Evolutionary conservation across 2,888 invertebrate species (phyloP), one percentile per base, ranked within the genome.

Genomic region (Sepioteuthis lessoniana): DNA sequence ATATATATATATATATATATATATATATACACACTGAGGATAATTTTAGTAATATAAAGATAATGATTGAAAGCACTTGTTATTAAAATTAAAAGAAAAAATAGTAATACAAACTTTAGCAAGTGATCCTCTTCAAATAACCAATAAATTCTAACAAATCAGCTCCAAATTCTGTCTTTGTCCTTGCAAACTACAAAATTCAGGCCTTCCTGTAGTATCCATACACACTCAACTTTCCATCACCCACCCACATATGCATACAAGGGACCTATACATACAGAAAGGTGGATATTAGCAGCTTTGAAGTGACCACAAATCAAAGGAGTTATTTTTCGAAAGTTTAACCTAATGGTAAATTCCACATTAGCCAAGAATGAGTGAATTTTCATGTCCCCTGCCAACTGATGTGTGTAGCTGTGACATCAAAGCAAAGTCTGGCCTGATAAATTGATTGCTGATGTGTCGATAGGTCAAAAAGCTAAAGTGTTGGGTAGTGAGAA

Each of bases 231-330:
- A 55, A 21, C 28, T 55, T 55, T 25, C 7, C 42, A 3, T 25
- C 21, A 5, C 55, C 25, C 55, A 10, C n/a, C 31, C 25, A n/a
- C 28, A 76, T 28, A 31, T 76, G 28, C n/a, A 31, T 76, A 76
- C 76, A 76, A 16, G n/a, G 76, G 76, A 76, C 13, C n/a, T n/a
- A 76, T n/a, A 76, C 76, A 76, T 35, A 76, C 16, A 76, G 76
- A 76, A 76, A 76, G 76, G 13, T 76, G 76, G 76, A 76, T 76
- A 76, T 76, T 76, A 76, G 19, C n/a, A 76, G 76, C 76, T n/a
- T 76, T n/a, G 76, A 76, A 76, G 76, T n/a, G 76, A 76, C 76
- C n/a, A n/a, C n/a, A 76, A 76, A 76, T 76, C 76, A 76, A 76
- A 76, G 76, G 76, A n/a, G n/a, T n/a, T 76, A 35, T 76, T 76